Base-by-base conservation (phyloP, 1,140 invertebrate species). In the Brevipalpus yothersi region DNA sequence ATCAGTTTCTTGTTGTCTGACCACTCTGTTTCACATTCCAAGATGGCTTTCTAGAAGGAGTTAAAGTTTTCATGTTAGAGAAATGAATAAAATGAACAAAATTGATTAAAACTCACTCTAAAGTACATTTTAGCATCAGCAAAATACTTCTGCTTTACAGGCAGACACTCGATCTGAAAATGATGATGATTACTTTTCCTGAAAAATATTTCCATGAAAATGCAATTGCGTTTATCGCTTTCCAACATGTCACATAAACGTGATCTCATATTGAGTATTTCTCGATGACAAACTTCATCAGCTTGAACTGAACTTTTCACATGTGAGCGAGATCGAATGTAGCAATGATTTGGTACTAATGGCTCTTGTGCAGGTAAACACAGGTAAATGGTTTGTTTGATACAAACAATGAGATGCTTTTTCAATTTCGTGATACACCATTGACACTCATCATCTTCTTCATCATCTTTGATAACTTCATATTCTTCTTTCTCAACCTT, bases 21-120 rank as follows among this genome's bases (percentile, higher is more conserved):
- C 91, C 92, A 96, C 74, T 95, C 90, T 31, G 77, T 79, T 73
- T 95, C 92, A 63, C 84, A 90, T 71, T 96, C 92, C 66, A 86
- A 73, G 54, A 97, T 80, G 0, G 90, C 91, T 80, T 97, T 96
- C 78, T 83, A 63, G 17, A 72, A 5, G 12, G 11, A 41, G 39
- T 55, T 11, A 5, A 31, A 31, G 5, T 31, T 31, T 60, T 42
- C 10, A 41, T 47, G 19, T n/a, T n/a, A 47, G 45, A 47, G 31
- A 31, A 31, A 31, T 31, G 31, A 31, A 2, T 5, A 31, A 31
- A 31, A 2, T 5, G 5, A 31, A 19, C 15, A 21, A 21, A 12
- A 53, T 19, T 19, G n/a, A n/a, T n/a, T n/a, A n/a, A n/a, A n/a
- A 62, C 53, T 65, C 68, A 79, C 80, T 71, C 93, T 94, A 68